phyloP scores from a whole-genome alignment of 2,888 invertebrate species.

The Sminthurides aquaticus region DNA sequence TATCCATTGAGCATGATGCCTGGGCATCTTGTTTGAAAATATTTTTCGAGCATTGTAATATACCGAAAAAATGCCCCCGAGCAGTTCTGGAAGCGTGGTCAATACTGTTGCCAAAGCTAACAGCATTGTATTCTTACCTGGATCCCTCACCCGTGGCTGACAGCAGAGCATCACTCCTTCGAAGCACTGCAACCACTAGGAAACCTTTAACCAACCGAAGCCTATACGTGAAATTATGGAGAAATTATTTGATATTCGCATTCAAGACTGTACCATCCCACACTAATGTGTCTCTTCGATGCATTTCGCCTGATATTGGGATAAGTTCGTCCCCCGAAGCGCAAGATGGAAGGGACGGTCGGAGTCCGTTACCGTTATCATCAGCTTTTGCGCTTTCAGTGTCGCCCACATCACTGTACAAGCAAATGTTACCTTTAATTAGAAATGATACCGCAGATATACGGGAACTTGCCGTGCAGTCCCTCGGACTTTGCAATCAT shows the following conservation, averaged over 20 bases:
- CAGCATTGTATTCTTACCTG: constrained; percentile 82
- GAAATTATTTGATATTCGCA: constrained; percentile 92
- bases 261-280: constrained; percentile 86
- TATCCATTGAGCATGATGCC: constrained; percentile 56
- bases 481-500: constrained; percentile 90
- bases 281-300: constrained; percentile 75
- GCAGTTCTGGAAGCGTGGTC: constrained; percentile 92
- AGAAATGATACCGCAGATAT: constrained; percentile 90
- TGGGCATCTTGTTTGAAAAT: constrained; percentile 87
- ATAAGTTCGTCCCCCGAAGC: constrained; percentile 76
- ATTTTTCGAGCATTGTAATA: constrained; percentile 73
- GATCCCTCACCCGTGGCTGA: constrained; percentile 93
- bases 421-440: constrained; percentile 82
- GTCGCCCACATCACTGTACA: constrained; percentile 65
- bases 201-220: constrained; percentile 90
- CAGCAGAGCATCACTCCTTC: constrained; percentile 84
- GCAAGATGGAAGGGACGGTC: constrained; percentile 41
- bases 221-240: constrained; percentile 93
- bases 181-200: constrained; percentile 77
- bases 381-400: constrained; percentile 51
- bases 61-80: constrained; percentile 74
- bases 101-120: constrained; percentile 81
- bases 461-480: constrained; percentile 85
- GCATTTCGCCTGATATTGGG: constrained; percentile 74
- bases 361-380: constrained; percentile 41